Conservation (phyloP, 64 coral and sea anemone species). For the Actinia equina region DNA sequence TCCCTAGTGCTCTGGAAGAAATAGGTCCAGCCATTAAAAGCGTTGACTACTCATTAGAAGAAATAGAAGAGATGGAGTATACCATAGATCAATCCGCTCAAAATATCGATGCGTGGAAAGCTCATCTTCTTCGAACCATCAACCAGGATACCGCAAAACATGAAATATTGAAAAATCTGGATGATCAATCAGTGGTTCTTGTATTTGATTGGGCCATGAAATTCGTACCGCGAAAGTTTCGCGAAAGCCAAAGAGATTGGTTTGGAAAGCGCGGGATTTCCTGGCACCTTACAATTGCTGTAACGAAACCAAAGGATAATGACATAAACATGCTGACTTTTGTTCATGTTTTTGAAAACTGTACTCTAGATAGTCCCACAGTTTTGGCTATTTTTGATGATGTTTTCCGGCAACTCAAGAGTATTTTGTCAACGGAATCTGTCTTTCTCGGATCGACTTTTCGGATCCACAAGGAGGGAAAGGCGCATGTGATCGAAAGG, state of each 20-base stretch:
- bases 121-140: not conserved
- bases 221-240: conserved; percentile 20
- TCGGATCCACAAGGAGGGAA: not conserved
- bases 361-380: conserved; percentile 24
- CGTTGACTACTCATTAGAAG: not conserved
- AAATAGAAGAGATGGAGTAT: conserved; percentile 20
- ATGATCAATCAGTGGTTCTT: conserved; percentile 15
- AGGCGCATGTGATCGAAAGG: too few species aligned
- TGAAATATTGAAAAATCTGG: not conserved
- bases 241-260: conserved; percentile 33
- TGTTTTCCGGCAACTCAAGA: conserved; percentile 22
- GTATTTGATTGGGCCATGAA: conserved; percentile 28
- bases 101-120: not conserved
- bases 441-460: conserved; percentile 21
- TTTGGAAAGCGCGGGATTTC: conserved; percentile 36
- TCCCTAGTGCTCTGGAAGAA: conserved; percentile 4
- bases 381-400: conserved; percentile 41
- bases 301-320: not conserved
- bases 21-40: not conserved
- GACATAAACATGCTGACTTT: conserved; percentile 7
- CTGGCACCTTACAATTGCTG: conserved; percentile 23
- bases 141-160: conserved; percentile 32
- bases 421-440: not conserved
- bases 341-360: conserved; percentile 22
- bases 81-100: not conserved